Evolutionary conservation across 30 jellyfish, hydroid and myxozoan species (phyloP), one percentile per base, ranked within the genome.

Genomic region (Catostylus mosaicus): DNA sequence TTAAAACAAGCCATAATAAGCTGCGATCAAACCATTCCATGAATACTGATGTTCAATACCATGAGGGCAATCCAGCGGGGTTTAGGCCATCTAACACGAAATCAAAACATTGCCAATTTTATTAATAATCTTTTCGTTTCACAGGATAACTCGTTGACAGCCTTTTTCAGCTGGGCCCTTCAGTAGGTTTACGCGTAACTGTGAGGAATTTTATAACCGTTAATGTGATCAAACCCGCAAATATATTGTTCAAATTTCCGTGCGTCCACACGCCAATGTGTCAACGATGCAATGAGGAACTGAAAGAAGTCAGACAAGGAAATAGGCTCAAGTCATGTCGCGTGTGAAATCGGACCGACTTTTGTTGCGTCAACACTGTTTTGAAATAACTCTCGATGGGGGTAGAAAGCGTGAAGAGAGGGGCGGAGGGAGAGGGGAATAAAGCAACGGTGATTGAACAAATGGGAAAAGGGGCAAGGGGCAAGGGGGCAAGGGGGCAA

Each of bases 51-150:
- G 7, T 23, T 26, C 38, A n/a, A 24, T 59, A 3, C 38, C 38
- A 59, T 3, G 38, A n/a, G 32, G 36, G 8, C 11, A 43, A 6
- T 43, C 11, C 56, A 43, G 23, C 26, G 38, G 9, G 20, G 71
- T 59, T 59, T 59, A 59, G 71, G 71, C 71, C 71, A 23, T 59
- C n/a, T 7, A 48, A 59, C 38, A 35, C 71, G n/a, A 27, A 3
- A 52, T 10, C 71, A 59, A n/a, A 59, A 59, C 71, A 59, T 7
- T 59, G 38, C 38, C 11, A 59, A 59, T 3, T 1, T 59, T 23
- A 20, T 22, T 27, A 7, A 59, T 59, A 59, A 59, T 59, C 71
- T 59, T 16, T 26, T 59, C 26, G 5, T 37, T 27, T 2, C 10
- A 18, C 19, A n/a, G 8, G 11, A 43, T 43, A 6, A 6, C 16